Percentiles rank a stretch among this genome's conserved stretches.
phyloP scores from a whole-genome alignment of 1,140 invertebrate genomes.

The Drosophila ficusphila region DNA sequence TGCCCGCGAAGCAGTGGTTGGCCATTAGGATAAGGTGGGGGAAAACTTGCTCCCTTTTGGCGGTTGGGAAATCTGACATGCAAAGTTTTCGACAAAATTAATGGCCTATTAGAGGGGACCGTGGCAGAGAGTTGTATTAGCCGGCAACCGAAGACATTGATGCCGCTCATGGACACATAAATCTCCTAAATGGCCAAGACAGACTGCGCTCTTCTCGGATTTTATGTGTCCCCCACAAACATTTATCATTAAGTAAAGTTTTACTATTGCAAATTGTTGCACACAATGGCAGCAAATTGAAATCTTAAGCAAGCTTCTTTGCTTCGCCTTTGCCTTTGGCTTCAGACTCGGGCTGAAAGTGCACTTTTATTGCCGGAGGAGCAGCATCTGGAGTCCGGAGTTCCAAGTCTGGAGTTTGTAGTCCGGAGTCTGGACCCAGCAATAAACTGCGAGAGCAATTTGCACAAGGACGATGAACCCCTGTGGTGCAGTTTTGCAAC shows the following conservation, averaged over 20 bases:
- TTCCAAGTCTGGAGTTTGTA: constrained; percentile 20
- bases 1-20: constrained; percentile 1
- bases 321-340: neutral
- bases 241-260: constrained; percentile 77
- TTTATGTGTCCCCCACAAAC: constrained; percentile 54
- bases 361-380: constrained; percentile 73
- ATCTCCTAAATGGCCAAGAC: constrained; percentile 49
- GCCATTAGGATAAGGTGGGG: neutral
- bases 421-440: constrained; percentile 30
- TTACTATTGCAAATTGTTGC: constrained; percentile 75
- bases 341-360: constrained; percentile 57
- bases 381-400: constrained; percentile 31
- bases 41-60: constrained; percentile 13
- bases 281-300: constrained; percentile 74
- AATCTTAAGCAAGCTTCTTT: constrained; percentile 77
- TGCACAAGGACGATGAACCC: constrained; percentile 82
- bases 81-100: constrained; percentile 54
- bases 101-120: constrained; percentile 38
- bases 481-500: constrained; percentile 75
- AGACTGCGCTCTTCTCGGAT: constrained; percentile 50
- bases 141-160: constrained; percentile 49
- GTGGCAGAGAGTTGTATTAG: constrained; percentile 25
- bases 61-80: constrained; percentile 24
- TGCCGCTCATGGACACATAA: constrained; percentile 60
- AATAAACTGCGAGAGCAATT: constrained; percentile 78